These are phyloP conservation scores for Augochlorella aurata DNA, from an alignment of 2,888 invertebrate genomes.

Conservation along the genomic window DNA sequence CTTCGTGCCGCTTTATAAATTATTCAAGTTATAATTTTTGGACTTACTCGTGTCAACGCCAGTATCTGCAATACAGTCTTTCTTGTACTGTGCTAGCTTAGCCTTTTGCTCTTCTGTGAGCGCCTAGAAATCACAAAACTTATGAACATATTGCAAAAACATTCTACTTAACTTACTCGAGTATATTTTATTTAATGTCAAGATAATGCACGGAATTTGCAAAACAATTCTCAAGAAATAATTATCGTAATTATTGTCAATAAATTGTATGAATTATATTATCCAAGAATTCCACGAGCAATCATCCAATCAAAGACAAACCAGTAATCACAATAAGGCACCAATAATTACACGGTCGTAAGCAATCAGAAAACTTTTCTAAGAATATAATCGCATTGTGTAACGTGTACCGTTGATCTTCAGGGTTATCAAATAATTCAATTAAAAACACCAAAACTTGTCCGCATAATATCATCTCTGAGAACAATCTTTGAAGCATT, in stretches of 20 bases:
- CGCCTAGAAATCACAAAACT: slow-evolving; percentile 24
- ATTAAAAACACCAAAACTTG: neutral
- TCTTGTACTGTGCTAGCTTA: slow-evolving; percentile 67
- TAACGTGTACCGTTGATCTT: neutral
- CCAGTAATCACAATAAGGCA: neutral
- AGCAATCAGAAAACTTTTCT: neutral
- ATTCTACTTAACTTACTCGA: neutral
- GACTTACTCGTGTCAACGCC: slow-evolving; percentile 70
- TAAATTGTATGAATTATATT: neutral
- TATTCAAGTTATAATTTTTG: neutral
- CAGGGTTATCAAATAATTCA: slow-evolving; percentile 12
- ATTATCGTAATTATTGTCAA: neutral
- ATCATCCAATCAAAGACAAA: neutral
- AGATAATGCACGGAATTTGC: neutral
- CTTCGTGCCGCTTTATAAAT: no score
- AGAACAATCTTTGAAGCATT: no score
- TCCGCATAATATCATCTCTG: neutral
- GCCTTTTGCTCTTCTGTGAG: slow-evolving; percentile 66
- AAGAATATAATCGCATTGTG: neutral
- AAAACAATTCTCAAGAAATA: neutral
- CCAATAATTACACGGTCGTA: neutral
- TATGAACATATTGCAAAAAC: neutral
- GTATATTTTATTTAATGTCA: neutral
- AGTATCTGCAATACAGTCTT: slow-evolving; percentile 68
- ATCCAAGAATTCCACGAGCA: no score